Evolutionary conservation across 2,113 vertebrate species (phyloP), one percentile per base, ranked within the genome.

Genomic region (Heliornis fulica): DNA sequence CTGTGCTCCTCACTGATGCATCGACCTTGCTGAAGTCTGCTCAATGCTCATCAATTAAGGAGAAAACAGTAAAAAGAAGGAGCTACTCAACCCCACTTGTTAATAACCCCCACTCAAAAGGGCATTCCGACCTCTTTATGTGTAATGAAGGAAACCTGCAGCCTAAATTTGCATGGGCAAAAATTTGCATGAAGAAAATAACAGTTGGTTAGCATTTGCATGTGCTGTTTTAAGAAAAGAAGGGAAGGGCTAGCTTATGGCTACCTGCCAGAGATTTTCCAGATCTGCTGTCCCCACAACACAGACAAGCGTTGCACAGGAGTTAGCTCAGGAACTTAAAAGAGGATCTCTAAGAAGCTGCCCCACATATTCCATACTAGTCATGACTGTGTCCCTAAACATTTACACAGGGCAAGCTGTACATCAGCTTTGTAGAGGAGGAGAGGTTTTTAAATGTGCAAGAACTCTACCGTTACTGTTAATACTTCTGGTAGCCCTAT

Each of bases 121-220:
- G 38, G 5, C n/a, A 29, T 64, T 83, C 65, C 57, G 64, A 5
- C 25, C 40, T 68, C 83, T 77, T 66, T 32, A 21, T 6, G 29
- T 4, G 43, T 41, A 61, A 68, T 1, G 4, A 83, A 65, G 65
- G 40, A 92, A 94, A 86, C 28, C n/a, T 72, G n/a, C 36, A 45
- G 64, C 15, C 48, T 71, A 38, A 69, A 90, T 96, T 87, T 93
- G 90, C 80, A 90, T 89, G 34, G 61, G 40, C n/a, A 89, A 82
- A 95, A 93, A 68, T 93, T 71, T 84, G 76, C 90, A 90, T 76
- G n/a, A 82, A 22, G 51, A 89, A 93, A 94, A 90, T 11, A 81
- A 94, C n/a, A 77, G 64, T 29, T 64, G 57, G 86, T 53, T 65
- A 87, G 28, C 53, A 71, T 95, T 94, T 93, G 77, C 86, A 92